Conservation (phyloP, 2,797 vertebrate species). For the Mormyrus hasselquistii region DNA sequence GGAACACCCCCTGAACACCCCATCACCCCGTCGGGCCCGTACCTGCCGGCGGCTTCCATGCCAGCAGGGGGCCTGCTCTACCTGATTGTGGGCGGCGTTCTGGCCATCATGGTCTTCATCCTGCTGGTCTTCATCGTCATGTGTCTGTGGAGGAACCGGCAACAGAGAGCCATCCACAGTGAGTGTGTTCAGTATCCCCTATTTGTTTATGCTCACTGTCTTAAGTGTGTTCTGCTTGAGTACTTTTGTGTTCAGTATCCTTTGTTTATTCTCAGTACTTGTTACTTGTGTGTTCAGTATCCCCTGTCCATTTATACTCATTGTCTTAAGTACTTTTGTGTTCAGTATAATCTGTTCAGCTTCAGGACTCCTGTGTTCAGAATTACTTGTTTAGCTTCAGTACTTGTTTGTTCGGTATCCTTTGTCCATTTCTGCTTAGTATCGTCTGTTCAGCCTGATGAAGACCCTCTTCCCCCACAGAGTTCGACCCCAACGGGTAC, state of each 20-base stretch:
- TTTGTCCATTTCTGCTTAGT: not conserved
- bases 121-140: slow-evolving; percentile 88
- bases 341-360: not conserved
- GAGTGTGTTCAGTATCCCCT: slow-evolving; percentile 46
- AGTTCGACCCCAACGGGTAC: slow-evolving; percentile 83
- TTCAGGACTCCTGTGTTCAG: not conserved
- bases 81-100: slow-evolving; percentile 83
- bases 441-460: not conserved
- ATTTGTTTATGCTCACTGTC: not conserved
- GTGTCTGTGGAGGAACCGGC: slow-evolving; percentile 92
- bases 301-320: not conserved
- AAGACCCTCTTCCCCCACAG: slow-evolving; percentile 47
- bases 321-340: not conserved
- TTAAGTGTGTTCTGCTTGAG: not conserved
- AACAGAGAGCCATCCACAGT: slow-evolving; percentile 85
- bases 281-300: not conserved
- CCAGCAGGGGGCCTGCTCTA: slow-evolving; percentile 69
- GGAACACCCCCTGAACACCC: slow-evolving; percentile 62
- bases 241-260: not conserved
- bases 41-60: slow-evolving; percentile 49
- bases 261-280: not conserved
- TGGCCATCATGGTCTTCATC: slow-evolving; percentile 90
- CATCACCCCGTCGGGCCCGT: slow-evolving; percentile 68
- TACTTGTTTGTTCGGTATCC: not conserved
- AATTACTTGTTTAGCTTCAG: not conserved